phyloP scores from a whole-genome alignment of 2,113 vertebrate genomes.

The Rhabdornis inornatus region DNA sequence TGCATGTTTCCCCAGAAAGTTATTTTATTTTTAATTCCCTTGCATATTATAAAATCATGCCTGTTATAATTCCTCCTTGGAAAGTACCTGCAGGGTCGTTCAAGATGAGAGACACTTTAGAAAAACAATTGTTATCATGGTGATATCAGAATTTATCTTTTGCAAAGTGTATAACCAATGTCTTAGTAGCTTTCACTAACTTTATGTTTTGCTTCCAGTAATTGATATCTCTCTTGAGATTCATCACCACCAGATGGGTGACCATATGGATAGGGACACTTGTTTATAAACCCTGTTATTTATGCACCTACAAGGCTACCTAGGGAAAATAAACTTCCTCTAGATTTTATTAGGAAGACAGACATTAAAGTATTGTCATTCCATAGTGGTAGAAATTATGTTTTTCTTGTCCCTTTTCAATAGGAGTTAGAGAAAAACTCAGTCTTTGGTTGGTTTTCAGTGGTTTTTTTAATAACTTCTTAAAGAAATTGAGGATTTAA shows the following conservation, averaged over 20 bases:
- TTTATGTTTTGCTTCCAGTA: constrained; percentile 10
- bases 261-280: constrained; percentile 46
- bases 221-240: constrained; percentile 38
- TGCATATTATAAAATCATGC: not conserved
- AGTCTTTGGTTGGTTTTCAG: not conserved
- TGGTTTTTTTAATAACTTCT: not conserved
- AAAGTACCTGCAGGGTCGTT: not conserved
- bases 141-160: not conserved
- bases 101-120: not conserved
- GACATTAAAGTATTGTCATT: not conserved
- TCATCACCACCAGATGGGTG: constrained; percentile 36
- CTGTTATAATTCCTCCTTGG: not conserved
- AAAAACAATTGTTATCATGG: not conserved
- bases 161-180: not conserved
- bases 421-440: not conserved
- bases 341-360: not conserved
- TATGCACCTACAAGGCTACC: constrained; percentile 8
- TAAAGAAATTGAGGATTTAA: not conserved
- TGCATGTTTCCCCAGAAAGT: not conserved
- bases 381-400: rapidly evolving
- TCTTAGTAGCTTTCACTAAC: not conserved
- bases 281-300: constrained; percentile 51
- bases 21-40: not conserved
- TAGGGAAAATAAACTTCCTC: constrained; percentile 13
- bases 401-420: not conserved